These are phyloP conservation scores for Magallana angulata DNA, from an alignment of 1,140 invertebrate species.

Conservation along the genomic window DNA sequence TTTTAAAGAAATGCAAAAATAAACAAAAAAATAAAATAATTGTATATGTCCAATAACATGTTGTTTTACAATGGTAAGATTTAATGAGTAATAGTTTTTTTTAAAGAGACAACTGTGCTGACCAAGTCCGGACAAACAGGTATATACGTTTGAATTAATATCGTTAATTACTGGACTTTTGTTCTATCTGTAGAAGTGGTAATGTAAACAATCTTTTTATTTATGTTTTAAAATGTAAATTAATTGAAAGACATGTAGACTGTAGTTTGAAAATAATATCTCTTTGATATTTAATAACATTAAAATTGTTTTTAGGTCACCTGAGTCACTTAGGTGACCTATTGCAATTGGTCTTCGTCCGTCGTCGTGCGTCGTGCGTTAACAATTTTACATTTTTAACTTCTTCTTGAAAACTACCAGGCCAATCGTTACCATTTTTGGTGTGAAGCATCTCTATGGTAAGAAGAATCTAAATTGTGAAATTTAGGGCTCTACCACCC, in stretches of 20 bases:
- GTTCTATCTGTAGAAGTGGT: background rate
- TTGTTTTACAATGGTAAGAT: background rate
- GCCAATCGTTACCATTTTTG: too few relatives aligned
- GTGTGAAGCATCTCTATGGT: too few relatives aligned
- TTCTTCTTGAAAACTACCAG: too few relatives aligned
- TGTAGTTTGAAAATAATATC: slow-evolving; percentile 4
- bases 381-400: too few relatives aligned
- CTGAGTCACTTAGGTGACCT: background rate
- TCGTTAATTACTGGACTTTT: background rate
- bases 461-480: too few relatives aligned
- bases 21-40: background rate
- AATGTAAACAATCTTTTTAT: slow-evolving; percentile 12
- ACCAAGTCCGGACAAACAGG: slow-evolving; percentile 2
- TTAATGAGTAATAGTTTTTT: background rate
- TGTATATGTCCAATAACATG: slow-evolving; percentile 4
- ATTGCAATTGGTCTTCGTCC: too few relatives aligned
- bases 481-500: too few relatives aligned
- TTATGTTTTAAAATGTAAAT: slow-evolving; percentile 8
- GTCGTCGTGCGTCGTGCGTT: too few relatives aligned
- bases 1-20: too few relatives aligned
- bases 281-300: background rate
- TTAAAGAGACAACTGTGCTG: background rate
- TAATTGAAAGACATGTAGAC: background rate
- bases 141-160: background rate
- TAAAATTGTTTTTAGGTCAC: background rate